Base-by-base conservation (phyloP, 2,113 vertebrate genomes). In the Chloropsis cyanopogon region DNA sequence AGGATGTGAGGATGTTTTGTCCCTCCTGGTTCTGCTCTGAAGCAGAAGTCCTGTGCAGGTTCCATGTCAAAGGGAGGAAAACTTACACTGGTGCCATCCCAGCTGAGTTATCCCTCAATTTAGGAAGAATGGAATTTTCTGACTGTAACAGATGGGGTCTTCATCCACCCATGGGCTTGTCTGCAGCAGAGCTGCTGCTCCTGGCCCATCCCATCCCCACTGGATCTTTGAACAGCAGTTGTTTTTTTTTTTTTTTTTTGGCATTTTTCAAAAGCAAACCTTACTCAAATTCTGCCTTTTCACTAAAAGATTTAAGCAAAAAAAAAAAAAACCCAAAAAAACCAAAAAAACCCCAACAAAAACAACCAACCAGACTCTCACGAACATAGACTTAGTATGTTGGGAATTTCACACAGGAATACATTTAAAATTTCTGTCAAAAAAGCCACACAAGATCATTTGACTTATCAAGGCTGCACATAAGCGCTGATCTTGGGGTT, bases 181-280 rank as follows among this genome's bases (percentile, higher is more conserved):
- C 41, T 44, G 35, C 10, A 79, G 37, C 37, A 86, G 44, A 68
- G 24, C 3, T 37, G 41, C 12, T 41, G 41, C 41, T 59, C 28
- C 29, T 39, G 13, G 20, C 21, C 2, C 4, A 10, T 21, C 1
- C 0, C 2, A 2, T 37, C 22, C 44, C 17, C 14, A 23, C 2
- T 4, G 2, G 4, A 3, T 60, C 39, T 77, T 77, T 69, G 42
- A 24, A 54, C 70, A 81, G 49, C 14, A 37, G 26, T 37, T 42
- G 11, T 37, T 37, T 37, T 37, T 37, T 37, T 37, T 37, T 37
- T 37, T 1, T 71, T 88, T 35, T 4, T 53, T 47, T 56, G 10
- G 23, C 42, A 24, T 66, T 71, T 89, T 88, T 61, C 42, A 64
- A 64, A 85, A 66, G 6, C 22, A 77, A 80, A 47, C 18, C 11